These are phyloP conservation scores for Oscheius sp. DNA, from an alignment of 2,888 invertebrate species.

Conservation along the genomic window DNA sequence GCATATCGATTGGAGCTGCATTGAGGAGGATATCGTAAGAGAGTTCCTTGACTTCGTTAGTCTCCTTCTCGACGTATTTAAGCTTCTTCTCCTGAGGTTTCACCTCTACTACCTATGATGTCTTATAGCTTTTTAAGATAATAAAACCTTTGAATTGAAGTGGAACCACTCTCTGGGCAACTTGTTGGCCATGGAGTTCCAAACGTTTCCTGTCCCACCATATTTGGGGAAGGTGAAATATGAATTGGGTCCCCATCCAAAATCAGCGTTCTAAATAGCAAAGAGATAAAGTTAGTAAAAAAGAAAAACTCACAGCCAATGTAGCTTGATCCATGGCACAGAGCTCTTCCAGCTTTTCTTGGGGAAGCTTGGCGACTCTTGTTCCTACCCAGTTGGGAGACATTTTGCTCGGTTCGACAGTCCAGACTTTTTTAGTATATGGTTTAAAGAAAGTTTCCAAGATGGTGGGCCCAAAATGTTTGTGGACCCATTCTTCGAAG, in stretches of 20 bases:
- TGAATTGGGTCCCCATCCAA: slow-evolving; percentile 70
- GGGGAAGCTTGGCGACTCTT: slow-evolving; percentile 68
- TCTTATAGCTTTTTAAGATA: not conserved
- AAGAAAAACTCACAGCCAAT: slow-evolving; percentile 51
- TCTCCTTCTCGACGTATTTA: slow-evolving; percentile 44
- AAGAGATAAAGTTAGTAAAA: no score
- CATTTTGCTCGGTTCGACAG: slow-evolving; percentile 68
- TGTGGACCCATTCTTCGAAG: slow-evolving; percentile 68
- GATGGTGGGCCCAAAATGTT: slow-evolving; percentile 69
- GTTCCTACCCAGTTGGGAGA: slow-evolving; percentile 68
- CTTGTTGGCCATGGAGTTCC: slow-evolving; percentile 66
- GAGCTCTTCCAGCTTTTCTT: slow-evolving; percentile 67
- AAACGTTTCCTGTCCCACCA: slow-evolving; percentile 70
- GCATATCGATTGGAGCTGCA: slow-evolving; percentile 65
- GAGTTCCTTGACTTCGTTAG: slow-evolving; percentile 38
- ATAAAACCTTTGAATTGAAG: slow-evolving; percentile 54
- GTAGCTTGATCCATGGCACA: slow-evolving; percentile 65
- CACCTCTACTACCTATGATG: slow-evolving; percentile 46
- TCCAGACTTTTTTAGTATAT: slow-evolving; percentile 70
- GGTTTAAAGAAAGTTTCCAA: slow-evolving; percentile 68
- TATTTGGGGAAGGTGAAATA: slow-evolving; percentile 68
- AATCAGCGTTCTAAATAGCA: slow-evolving; percentile 65
- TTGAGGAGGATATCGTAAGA: slow-evolving; percentile 64
- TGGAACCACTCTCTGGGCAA: slow-evolving; percentile 65
- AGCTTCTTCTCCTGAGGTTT: slow-evolving; percentile 53